phyloP scores from a whole-genome alignment of 2,113 vertebrate species.

The Archocentrus centrarchus region DNA sequence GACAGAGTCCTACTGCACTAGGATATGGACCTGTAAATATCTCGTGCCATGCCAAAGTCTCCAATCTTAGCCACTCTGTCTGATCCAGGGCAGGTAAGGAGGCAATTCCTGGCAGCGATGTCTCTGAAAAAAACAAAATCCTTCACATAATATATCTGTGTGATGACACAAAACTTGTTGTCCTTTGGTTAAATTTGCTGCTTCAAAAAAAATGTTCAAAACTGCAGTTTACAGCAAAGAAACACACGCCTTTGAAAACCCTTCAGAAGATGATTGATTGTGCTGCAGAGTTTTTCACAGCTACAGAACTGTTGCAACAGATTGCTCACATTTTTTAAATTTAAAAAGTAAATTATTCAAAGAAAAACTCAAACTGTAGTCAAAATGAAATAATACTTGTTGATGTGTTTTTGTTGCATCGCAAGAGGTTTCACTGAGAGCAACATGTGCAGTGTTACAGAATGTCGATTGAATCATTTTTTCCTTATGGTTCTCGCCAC shows the following conservation, averaged over 20 bases:
- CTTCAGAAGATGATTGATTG: not conserved
- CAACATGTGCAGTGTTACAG: not conserved
- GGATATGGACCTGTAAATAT: slow-evolving; percentile 87
- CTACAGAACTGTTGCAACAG: too few relatives aligned
- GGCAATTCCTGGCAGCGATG: slow-evolving; percentile 92
- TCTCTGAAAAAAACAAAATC: slow-evolving; percentile 80
- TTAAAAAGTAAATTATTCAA: not conserved
- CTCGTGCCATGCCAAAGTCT: slow-evolving; percentile 94
- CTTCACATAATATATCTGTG: not conserved
- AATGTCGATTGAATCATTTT: not conserved
- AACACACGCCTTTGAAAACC: not conserved
- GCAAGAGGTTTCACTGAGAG: not conserved
- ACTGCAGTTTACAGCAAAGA: not conserved
- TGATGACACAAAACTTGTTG: not conserved
- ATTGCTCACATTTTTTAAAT: not conserved
- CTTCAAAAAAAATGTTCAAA: not conserved
- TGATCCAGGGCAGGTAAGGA: slow-evolving; percentile 86
- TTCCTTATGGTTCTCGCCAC: not conserved
- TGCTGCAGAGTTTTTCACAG: not conserved
- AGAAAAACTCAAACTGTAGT: not conserved
- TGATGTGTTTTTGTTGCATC: not conserved
- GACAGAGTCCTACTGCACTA: not conserved
- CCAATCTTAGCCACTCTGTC: slow-evolving; percentile 91
- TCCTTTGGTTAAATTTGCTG: not conserved
- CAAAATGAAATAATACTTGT: not conserved